Conservation (phyloP, 2,797 vertebrate genomes). For the Gymnopithys bicolor region DNA sequence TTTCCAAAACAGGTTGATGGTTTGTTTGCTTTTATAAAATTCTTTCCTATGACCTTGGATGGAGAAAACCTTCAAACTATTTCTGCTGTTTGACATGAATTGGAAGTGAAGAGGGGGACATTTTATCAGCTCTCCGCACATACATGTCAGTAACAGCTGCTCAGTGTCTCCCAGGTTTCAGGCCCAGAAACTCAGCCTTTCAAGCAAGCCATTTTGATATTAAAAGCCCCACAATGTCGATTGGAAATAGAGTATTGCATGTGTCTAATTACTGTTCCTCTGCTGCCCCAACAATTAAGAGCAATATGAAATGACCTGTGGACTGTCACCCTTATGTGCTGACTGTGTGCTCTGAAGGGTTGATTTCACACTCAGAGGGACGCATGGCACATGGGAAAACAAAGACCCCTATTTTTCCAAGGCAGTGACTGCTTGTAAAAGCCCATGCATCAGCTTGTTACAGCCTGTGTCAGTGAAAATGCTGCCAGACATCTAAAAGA, state of each 20-base stretch:
- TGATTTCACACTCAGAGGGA: background rate
- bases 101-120: slow-evolving; percentile 5
- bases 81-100: slow-evolving; percentile 22
- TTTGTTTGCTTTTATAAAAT: background rate
- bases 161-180: slow-evolving; percentile 38
- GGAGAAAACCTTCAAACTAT: background rate
- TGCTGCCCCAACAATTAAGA: slow-evolving; percentile 55
- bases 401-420: background rate
- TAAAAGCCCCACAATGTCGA: background rate
- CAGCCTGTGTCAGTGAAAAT: background rate
- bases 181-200: slow-evolving; percentile 38
- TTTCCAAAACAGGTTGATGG: slow-evolving; percentile 29
- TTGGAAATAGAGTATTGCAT: slow-evolving; percentile 32
- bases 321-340: background rate
- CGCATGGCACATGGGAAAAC: background rate
- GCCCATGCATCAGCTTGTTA: background rate
- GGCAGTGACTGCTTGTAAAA: background rate
- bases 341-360: background rate
- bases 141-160: background rate
- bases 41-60: slow-evolving; percentile 58
- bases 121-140: slow-evolving; percentile 10
- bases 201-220: slow-evolving; percentile 12
- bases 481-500: background rate
- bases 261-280: slow-evolving; percentile 51
- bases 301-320: background rate